Base-by-base conservation (phyloP, 2,888 invertebrate species). In the Drosophila acutilabella region DNA sequence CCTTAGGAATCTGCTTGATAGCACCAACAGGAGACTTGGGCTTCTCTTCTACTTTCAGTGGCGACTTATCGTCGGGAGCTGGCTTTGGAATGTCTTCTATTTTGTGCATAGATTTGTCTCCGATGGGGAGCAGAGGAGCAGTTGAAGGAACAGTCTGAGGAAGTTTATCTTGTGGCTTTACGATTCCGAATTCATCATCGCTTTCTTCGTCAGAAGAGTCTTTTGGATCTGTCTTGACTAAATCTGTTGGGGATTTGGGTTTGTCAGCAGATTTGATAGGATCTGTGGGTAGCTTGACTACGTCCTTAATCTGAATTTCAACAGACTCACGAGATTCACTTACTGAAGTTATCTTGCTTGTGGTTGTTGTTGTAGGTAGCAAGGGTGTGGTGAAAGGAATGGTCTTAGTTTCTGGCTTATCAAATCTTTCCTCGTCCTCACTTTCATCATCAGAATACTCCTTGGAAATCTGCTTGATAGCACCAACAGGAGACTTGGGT, bases 391-490 rank as follows among this genome's bases (percentile, higher is more conserved):
- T 13, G 7, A 33, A 13, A 1, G 16, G 38, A 47, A 57, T n/a
- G n/a, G 38, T 2, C 16, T 26, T 57, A 11, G n/a, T 14, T 52
- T 36, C 23, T 3, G 53, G 51, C 36, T 51, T 51, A 16, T 44
- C 26, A 36, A 52, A 36, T 36, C 26, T 36, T 10, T 13, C 14
- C 23, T 47, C 53, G n/a, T 68, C 41, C 7, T 44, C 50, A 30
- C 52, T 64, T 42, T 44, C 64, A 36, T 40, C 48, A 18, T 62
- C 62, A 1, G 62, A 54, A 36, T 48, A 42, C 10, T 30, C 30
- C 23, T 44, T 18, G 4, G 54, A 10, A 14, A 16, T 11, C 23
- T 13, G 18, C 45, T 16, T 56, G 48, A 50, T 48, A 40, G 14
- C 10, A 23, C 54, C 69, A 18, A 48, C 10, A 10, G 71, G 57